Evolutionary conservation across 2,113 vertebrate species (phyloP).

Genomic region (Neogobius melanostomus): DNA sequence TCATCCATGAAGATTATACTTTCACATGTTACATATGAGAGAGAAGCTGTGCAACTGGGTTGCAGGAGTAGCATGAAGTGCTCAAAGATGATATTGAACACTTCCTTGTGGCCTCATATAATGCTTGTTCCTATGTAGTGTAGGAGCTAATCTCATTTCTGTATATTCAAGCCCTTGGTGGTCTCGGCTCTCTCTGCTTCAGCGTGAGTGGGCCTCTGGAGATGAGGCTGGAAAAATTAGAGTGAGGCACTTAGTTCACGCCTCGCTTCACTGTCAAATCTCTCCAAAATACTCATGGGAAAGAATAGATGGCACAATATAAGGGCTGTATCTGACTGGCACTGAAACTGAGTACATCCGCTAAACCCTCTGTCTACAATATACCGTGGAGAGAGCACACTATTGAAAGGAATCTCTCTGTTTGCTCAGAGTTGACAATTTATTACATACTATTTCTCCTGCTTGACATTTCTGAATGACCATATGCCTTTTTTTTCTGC

Average conservation of each 20-base stretch:
- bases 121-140: slow-evolving; percentile 54
- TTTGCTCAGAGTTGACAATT: slow-evolving; percentile 12
- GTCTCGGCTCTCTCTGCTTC: slow-evolving; percentile 45
- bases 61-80: slow-evolving; percentile 22
- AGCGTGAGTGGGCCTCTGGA: slow-evolving; percentile 52
- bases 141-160: slow-evolving; percentile 64
- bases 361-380: neutral
- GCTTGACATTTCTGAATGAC: slow-evolving; percentile 23
- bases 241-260: slow-evolving; percentile 61
- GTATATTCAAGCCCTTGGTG: slow-evolving; percentile 54
- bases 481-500: slow-evolving; percentile 30
- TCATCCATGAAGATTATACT: slow-evolving; percentile 30
- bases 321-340: slow-evolving; percentile 38
- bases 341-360: neutral
- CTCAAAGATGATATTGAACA: slow-evolving; percentile 48
- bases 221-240: slow-evolving; percentile 58
- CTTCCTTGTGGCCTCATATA: slow-evolving; percentile 33
- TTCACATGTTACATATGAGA: slow-evolving; percentile 7
- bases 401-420: neutral
- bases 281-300: slow-evolving; percentile 39
- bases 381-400: neutral
- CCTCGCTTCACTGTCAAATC: slow-evolving; percentile 42
- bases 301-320: slow-evolving; percentile 52
- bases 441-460: slow-evolving; percentile 9
- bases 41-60: slow-evolving; percentile 31